A percentile compares a stretch with the other conserved stretches of the same genome.
Conservation (phyloP, 2,113 vertebrate species). For the Emydocephalus ijimae region DNA sequence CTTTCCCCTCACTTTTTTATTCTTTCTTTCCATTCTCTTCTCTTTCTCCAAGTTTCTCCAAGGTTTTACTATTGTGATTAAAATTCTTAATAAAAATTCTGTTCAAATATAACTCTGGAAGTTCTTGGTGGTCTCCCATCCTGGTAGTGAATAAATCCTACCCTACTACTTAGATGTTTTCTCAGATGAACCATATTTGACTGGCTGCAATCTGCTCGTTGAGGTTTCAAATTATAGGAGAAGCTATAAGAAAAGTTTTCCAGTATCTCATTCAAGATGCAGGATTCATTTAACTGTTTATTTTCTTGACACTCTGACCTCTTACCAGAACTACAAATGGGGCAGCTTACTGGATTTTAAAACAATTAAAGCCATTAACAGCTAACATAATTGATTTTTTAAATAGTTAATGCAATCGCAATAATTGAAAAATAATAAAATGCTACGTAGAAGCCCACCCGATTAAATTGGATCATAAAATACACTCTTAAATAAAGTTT, state of each 20-base stretch:
- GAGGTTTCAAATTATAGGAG: not conserved
- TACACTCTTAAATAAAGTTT: not conserved
- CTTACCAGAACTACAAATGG: not conserved
- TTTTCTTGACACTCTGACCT: not conserved
- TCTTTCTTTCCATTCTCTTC: not conserved
- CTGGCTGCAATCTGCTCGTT: not conserved
- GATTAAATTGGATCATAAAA: not conserved
- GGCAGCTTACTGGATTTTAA: not conserved
- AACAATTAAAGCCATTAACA: not conserved
- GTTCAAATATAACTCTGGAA: not conserved
- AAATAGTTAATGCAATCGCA: not conserved
- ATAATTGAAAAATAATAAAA: not conserved
- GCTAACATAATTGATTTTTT: not conserved
- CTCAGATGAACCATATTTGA: not conserved
- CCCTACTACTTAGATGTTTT: not conserved
- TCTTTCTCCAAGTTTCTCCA: not conserved
- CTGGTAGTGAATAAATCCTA: not conserved
- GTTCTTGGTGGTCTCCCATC: not conserved
- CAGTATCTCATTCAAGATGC: not conserved
- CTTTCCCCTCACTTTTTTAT: not conserved
- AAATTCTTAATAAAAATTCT: not conserved
- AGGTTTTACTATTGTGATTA: not conserved
- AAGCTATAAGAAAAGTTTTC: not conserved
- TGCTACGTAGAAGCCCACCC: not conserved
- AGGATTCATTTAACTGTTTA: not conserved